Evolutionary conservation across 2,797 vertebrate genomes (phyloP).

Genomic region (Eutrigla gurnardus): DNA sequence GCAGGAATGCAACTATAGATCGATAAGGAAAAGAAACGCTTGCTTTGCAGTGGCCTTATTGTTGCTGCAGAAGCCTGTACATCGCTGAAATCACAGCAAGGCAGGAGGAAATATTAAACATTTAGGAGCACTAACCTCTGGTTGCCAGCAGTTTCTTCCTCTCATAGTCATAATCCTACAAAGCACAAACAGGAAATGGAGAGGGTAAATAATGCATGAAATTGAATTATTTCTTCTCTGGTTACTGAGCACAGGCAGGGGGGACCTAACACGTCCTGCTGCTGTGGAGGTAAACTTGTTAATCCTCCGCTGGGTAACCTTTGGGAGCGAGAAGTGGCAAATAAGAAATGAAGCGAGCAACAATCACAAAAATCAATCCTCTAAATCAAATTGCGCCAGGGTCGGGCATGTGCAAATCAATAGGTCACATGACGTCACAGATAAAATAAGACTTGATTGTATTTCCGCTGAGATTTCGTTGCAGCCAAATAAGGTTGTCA

Average conservation of each 20-base stretch:
- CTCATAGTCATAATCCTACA: slow-evolving; percentile 86
- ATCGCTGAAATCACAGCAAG: slow-evolving; percentile 16
- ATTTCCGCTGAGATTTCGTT: slow-evolving; percentile 1
- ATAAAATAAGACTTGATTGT: slow-evolving; percentile 21
- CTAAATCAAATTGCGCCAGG: slow-evolving; percentile 41
- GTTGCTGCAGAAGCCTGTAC: slow-evolving; percentile 17
- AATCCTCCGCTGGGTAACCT: slow-evolving; percentile 51
- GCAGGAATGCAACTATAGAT: slow-evolving; percentile 7
- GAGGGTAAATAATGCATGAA: slow-evolving; percentile 74
- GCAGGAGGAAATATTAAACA: slow-evolving; percentile 52
- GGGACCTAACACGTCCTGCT: slow-evolving; percentile 41
- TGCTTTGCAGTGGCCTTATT: slow-evolving; percentile 20
- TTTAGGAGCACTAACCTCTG: slow-evolving; percentile 79
- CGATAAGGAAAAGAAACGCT: slow-evolving; percentile 24
- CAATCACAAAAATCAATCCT: slow-evolving; percentile 46
- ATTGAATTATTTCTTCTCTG: slow-evolving; percentile 47
- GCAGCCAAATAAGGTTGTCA: neutral
- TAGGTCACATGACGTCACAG: slow-evolving; percentile 20
- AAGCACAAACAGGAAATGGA: slow-evolving; percentile 64
- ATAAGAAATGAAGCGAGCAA: slow-evolving; percentile 44
- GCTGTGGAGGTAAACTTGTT: slow-evolving; percentile 52
- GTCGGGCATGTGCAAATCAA: slow-evolving; percentile 44
- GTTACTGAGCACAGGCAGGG: slow-evolving; percentile 37
- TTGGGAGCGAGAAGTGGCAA: slow-evolving; percentile 38
- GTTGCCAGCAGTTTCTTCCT: slow-evolving; percentile 86